Evolutionary conservation across 2,888 invertebrate species (phyloP).

Genomic region (Crepidodera aurea): DNA sequence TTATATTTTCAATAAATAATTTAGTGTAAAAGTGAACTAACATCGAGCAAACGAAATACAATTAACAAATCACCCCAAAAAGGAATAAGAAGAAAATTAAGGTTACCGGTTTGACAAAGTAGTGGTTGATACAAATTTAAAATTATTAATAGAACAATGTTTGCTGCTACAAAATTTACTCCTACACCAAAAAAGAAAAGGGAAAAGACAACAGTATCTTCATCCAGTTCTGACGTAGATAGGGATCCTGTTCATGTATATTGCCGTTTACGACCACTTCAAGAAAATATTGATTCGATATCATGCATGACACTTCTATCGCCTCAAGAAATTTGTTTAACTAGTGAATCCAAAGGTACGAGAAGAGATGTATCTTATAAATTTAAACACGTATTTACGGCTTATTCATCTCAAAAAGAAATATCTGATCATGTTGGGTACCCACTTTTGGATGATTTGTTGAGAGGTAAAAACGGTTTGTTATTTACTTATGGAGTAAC

Average conservation of each 20-base stretch:
- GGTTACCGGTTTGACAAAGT: too few relatives aligned
- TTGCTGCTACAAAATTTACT: conserved; percentile 47
- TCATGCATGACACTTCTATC: conserved; percentile 76
- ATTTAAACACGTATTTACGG: conserved; percentile 87
- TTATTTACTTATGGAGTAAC: conserved; percentile 98
- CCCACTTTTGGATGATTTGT: conserved; percentile 87
- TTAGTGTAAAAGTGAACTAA: too few relatives aligned
- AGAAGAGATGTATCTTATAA: conserved; percentile 78
- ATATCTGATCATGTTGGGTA: conserved; percentile 84
- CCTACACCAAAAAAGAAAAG: conserved; percentile 48
- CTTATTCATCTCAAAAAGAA: conserved; percentile 80
- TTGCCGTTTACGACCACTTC: conserved; percentile 84
- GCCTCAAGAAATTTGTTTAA: conserved; percentile 53
- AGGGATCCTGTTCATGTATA: conserved; percentile 86
- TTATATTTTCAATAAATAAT: too few relatives aligned
- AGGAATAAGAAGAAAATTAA: too few relatives aligned
- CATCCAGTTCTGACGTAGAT: conserved; percentile 46
- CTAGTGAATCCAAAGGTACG: conserved; percentile 60
- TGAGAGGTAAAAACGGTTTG: conserved; percentile 90
- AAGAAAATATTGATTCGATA: conserved; percentile 65
- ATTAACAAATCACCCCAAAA: too few relatives aligned
- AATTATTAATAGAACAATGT: conserved; percentile 56
- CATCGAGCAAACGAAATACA: too few relatives aligned
- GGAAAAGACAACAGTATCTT: conserved; percentile 54
- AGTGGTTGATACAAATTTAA: too few relatives aligned